Conservation (phyloP, 2,888 invertebrate species). For the Latheticus oryzae region DNA sequence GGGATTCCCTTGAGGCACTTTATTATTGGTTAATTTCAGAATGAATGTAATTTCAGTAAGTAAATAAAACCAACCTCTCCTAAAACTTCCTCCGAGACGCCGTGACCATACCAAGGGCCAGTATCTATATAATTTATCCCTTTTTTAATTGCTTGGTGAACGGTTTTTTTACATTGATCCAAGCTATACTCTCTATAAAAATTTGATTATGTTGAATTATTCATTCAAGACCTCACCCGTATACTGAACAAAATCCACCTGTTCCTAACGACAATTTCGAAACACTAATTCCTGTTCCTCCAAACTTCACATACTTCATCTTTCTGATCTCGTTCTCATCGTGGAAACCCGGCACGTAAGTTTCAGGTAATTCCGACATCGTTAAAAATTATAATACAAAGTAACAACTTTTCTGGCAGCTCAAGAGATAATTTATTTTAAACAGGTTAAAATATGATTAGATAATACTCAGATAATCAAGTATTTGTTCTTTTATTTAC, state of each 20-base stretch:
- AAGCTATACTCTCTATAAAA: constrained; percentile 76
- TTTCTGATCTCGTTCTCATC: constrained; percentile 69
- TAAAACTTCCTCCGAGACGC: constrained; percentile 82
- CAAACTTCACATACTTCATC: constrained; percentile 82
- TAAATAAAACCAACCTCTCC: constrained; percentile 73
- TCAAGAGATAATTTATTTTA: background rate
- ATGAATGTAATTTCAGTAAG: constrained; percentile 7
- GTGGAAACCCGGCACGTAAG: constrained; percentile 75
- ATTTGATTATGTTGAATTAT: too few species aligned
- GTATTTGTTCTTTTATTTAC: background rate
- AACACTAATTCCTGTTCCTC: constrained; percentile 77
- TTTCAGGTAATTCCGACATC: constrained; percentile 66
- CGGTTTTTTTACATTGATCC: constrained; percentile 74
- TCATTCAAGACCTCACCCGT: constrained; percentile 70
- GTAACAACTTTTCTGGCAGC: too few species aligned
- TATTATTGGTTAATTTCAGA: constrained; percentile 32
- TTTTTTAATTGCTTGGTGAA: constrained; percentile 76
- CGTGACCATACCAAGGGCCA: constrained; percentile 93
- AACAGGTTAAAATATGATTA: background rate
- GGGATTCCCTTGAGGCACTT: constrained; percentile 84
- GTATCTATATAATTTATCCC: constrained; percentile 95
- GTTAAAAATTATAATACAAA: too few species aligned
- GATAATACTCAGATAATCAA: constrained; percentile 1
- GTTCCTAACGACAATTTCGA: constrained; percentile 83
- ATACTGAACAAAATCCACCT: constrained; percentile 78